Conservation (phyloP, 2,888 invertebrate genomes). For the Drosophila acutilabella region DNA sequence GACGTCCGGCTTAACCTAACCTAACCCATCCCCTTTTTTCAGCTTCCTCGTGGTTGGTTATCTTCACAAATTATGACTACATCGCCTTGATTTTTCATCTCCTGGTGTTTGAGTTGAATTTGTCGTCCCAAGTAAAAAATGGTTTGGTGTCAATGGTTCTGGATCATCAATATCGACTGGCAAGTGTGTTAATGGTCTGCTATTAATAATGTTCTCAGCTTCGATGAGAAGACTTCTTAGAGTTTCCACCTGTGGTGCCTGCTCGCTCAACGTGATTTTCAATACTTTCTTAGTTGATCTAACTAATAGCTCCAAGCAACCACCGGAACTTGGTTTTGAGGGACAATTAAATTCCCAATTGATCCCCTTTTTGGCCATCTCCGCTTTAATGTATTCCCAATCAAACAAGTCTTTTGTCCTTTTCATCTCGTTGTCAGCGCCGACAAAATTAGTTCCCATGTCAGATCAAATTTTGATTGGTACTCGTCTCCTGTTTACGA, state of each 20-base stretch:
- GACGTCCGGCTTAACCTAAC: background rate
- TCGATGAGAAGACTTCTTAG: slow-evolving; percentile 27
- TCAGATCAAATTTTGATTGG: slow-evolving; percentile 8
- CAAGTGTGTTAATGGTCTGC: slow-evolving; percentile 18
- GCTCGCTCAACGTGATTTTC: background rate
- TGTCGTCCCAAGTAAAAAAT: slow-evolving; percentile 24
- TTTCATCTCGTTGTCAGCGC: slow-evolving; percentile 2
- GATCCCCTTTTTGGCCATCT: no score
- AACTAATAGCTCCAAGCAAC: background rate
- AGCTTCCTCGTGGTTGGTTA: no score
- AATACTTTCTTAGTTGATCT: background rate
- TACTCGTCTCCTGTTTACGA: slow-evolving; percentile 22
- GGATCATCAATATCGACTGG: slow-evolving; percentile 8
- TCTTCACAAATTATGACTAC: no score
- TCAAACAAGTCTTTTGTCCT: no score
- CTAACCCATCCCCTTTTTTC: no score
- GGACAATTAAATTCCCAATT: no score
- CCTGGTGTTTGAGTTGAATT: slow-evolving; percentile 1
- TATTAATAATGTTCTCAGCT: slow-evolving; percentile 28
- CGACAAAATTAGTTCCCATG: slow-evolving; percentile 15
- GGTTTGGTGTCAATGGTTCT: slow-evolving; percentile 43
- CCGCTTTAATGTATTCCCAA: no score
- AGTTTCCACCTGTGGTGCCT: slow-evolving; percentile 15
- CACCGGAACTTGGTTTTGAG: no score
- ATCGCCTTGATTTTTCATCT: background rate